Evolutionary conservation across 2,888 invertebrate species (phyloP).

Genomic region (Electrophaes corylata): DNA sequence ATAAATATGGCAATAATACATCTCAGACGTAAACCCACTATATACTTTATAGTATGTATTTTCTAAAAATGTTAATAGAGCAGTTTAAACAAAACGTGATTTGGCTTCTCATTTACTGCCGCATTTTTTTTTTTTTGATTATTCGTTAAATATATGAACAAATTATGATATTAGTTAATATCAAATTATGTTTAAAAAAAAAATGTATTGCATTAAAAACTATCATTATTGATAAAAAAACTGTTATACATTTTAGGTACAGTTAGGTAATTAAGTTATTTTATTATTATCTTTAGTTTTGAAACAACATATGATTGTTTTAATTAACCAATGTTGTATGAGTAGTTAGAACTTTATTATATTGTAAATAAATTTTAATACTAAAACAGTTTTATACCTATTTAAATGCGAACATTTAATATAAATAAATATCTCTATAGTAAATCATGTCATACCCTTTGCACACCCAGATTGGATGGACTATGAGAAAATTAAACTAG

Average conservation of each 20-base stretch:
- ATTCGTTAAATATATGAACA: not conserved
- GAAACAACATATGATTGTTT: not conserved
- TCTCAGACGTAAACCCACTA: no score
- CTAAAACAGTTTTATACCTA: constrained; percentile 66
- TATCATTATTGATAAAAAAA: not conserved
- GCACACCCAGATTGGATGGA: not conserved
- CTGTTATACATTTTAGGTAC: not conserved
- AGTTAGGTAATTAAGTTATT: not conserved
- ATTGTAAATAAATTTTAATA: constrained; percentile 73
- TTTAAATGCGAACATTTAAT: constrained; percentile 54
- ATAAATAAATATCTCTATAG: constrained; percentile 46
- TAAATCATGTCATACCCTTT: constrained; percentile 39
- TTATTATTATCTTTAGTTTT: not conserved
- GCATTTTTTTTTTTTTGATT: not conserved
- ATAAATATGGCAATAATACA: no score
- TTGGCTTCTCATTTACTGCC: no score
- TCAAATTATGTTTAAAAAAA: no score
- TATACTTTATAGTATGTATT: no score
- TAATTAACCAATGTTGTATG: constrained; percentile 34
- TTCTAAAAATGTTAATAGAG: no score
- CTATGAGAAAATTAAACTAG: not conserved
- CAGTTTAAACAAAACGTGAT: no score
- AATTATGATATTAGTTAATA: not conserved
- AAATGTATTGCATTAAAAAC: no score
- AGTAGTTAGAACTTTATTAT: constrained; percentile 61